These are phyloP conservation scores for Phthorimaea operculella DNA, from an alignment of 1,140 invertebrate genomes.

Conservation along the genomic window DNA sequence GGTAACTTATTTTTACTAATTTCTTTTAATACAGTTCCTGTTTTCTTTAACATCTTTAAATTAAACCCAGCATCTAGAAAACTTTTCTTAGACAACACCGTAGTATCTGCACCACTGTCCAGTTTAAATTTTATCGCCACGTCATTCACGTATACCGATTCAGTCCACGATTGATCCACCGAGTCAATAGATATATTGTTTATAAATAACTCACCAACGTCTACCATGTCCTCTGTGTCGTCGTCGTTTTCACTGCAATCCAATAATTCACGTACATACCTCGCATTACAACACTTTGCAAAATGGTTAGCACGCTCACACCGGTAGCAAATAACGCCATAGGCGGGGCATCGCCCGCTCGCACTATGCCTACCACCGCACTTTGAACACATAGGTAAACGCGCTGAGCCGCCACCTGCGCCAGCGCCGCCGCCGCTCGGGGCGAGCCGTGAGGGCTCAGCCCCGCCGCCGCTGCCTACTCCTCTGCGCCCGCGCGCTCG, in stretches of 20 bases:
- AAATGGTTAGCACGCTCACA: not conserved
- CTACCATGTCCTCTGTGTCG: not conserved
- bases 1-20: constrained; percentile 1
- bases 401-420: not conserved
- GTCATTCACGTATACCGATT: not conserved
- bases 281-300: not conserved
- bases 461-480: not conserved
- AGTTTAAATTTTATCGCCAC: not conserved
- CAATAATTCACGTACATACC: not conserved
- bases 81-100: not conserved
- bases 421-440: not conserved
- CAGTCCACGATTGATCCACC: not conserved
- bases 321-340: not conserved
- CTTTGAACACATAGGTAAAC: not conserved
- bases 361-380: not conserved
- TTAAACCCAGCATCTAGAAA: not conserved
- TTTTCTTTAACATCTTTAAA: not conserved
- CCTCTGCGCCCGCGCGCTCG: not conserved
- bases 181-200: constrained; percentile 1
- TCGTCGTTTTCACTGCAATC: not conserved
- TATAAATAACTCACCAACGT: not conserved
- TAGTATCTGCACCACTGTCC: not conserved
- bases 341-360: not conserved
- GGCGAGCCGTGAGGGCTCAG: not conserved
- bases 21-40: not conserved